Evolutionary conservation across 2,888 invertebrate species (phyloP).

Genomic region (Oxycera nigricornis): DNA sequence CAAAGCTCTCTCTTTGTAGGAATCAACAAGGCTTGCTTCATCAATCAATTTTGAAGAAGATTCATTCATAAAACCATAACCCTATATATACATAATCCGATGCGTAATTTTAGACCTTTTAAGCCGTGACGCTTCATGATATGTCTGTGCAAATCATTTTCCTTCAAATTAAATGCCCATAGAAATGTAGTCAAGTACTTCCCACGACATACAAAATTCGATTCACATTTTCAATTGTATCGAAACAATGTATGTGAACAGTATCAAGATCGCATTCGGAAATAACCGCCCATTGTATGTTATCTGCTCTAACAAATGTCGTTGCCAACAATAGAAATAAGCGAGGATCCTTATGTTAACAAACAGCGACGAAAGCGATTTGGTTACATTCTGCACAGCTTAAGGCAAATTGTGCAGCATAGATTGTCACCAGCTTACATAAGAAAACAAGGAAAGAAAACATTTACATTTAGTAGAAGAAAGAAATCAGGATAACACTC

Average conservation of each 20-base stretch:
- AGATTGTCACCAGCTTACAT: not conserved
- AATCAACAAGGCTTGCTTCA: no score
- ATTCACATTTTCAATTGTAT: not conserved
- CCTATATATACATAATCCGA: no score
- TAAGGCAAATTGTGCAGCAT: conserved; percentile 12
- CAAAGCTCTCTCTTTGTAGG: no score
- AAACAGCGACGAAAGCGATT: not conserved
- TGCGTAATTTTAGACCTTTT: no score
- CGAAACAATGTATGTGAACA: not conserved
- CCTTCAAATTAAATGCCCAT: no score
- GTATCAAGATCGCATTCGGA: conserved; percentile 8
- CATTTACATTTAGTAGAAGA: conserved; percentile 13
- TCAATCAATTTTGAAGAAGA: no score
- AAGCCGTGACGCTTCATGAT: no score
- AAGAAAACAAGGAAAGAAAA: not conserved
- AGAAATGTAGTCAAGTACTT: no score
- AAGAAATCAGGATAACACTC: conserved; percentile 23
- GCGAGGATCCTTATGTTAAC: conserved; percentile 18
- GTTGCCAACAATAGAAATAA: not conserved
- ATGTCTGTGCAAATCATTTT: no score
- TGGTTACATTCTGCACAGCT: not conserved
- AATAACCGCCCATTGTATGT: conserved; percentile 24
- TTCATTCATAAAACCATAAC: no score
- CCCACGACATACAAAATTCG: not conserved
- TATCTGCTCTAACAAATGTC: conserved; percentile 3